phyloP scores from a whole-genome alignment of 2,888 invertebrate genomes.

The Heliconius sara region DNA sequence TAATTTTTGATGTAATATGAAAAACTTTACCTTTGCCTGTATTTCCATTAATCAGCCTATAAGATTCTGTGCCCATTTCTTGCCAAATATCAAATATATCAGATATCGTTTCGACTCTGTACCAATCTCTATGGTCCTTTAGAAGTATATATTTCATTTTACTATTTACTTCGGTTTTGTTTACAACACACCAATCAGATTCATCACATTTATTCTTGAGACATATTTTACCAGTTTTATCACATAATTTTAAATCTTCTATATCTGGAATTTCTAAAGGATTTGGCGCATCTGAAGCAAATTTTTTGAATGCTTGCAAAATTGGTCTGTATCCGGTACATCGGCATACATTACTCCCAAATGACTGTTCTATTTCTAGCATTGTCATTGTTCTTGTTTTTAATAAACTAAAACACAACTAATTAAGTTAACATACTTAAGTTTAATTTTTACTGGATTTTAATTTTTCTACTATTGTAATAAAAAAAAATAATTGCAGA shows the following conservation, averaged over 20 bases:
- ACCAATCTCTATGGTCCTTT: slow-evolving; percentile 74
- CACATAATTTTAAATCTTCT: slow-evolving; percentile 58
- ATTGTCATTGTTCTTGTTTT: slow-evolving; percentile 75
- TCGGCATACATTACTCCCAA: slow-evolving; percentile 89
- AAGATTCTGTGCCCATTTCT: slow-evolving; percentile 65
- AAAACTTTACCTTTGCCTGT: slow-evolving; percentile 85
- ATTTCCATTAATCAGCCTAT: slow-evolving; percentile 87
- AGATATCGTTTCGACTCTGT: slow-evolving; percentile 72
- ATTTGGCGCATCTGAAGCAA: slow-evolving; percentile 75
- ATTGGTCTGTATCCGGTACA: slow-evolving; percentile 89
- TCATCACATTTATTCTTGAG: slow-evolving; percentile 48
- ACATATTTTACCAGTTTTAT: slow-evolving; percentile 48
- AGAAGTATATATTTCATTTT: slow-evolving; percentile 53
- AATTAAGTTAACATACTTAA: background rate
- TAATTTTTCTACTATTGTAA: no score
- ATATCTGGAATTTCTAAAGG: slow-evolving; percentile 56
- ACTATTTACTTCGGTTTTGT: slow-evolving; percentile 51
- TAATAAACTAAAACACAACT: slow-evolving; percentile 61
- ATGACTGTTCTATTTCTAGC: slow-evolving; percentile 87
- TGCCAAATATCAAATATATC: slow-evolving; percentile 75
- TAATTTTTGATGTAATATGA: no score
- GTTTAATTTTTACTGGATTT: background rate
- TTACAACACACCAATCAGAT: slow-evolving; percentile 63
- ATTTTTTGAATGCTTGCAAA: slow-evolving; percentile 85
- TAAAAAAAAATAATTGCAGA: no score